A percentile compares a stretch with the other conserved stretches of the same genome.
phyloP scores from a whole-genome alignment of 1,140 invertebrate species.

The Aphis gossypii region DNA sequence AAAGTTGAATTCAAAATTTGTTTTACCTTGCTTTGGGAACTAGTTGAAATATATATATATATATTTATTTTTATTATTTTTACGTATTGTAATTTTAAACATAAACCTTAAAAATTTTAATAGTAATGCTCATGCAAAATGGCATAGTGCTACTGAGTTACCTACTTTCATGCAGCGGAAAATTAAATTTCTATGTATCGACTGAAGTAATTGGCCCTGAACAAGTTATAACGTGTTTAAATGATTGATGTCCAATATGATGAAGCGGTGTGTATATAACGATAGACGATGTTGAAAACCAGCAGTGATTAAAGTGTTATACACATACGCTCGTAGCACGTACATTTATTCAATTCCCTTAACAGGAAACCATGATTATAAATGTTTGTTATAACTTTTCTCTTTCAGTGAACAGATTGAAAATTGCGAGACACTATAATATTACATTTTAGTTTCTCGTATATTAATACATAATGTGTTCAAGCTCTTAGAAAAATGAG shows the following conservation, averaged over 20 bases:
- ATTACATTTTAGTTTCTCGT: constrained; percentile 1
- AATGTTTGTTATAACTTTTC: constrained; percentile 27
- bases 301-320: constrained; percentile 19
- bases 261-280: not conserved
- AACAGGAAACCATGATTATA: constrained; percentile 21
- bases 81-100: not conserved
- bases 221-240: not conserved
- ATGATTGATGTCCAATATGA: constrained; percentile 30
- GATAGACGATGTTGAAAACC: not conserved
- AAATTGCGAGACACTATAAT: not conserved
- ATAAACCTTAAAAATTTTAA: not conserved
- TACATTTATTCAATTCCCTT: constrained; percentile 16
- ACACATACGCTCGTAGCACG: not conserved
- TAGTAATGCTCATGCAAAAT: not conserved
- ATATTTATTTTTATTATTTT: not conserved
- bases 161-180: not conserved
- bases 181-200: not conserved
- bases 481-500: not conserved
- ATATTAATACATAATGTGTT: not conserved
- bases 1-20: not conserved
- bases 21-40: not conserved
- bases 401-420: not conserved
- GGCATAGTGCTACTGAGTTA: not conserved
- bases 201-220: not conserved
- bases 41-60: not conserved